phyloP scores from a whole-genome alignment of 2,113 vertebrate species.

The Halichoeres trimaculatus region DNA sequence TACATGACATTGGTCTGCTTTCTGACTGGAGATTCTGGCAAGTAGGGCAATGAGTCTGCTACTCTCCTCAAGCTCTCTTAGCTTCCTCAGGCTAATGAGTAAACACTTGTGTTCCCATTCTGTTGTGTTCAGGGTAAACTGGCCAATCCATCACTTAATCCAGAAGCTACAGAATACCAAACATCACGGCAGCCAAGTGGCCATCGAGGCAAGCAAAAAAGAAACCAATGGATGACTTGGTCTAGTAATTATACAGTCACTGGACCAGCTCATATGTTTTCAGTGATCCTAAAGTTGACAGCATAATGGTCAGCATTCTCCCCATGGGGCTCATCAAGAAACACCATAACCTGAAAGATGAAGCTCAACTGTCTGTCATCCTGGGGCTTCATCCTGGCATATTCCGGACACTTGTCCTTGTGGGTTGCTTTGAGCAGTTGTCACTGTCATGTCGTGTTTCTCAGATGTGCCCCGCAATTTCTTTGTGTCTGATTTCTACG shows the following conservation, averaged over 20 bases:
- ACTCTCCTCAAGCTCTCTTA: too few relatives aligned
- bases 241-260: not conserved
- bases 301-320: not conserved
- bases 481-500: not conserved
- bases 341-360: too few relatives aligned
- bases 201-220: not conserved
- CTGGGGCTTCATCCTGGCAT: too few relatives aligned
- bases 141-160: too few relatives aligned
- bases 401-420: too few relatives aligned
- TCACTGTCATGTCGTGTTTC: not conserved
- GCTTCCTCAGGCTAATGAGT: too few relatives aligned
- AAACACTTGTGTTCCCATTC: too few relatives aligned
- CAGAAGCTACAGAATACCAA: not conserved
- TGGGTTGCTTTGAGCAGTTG: not conserved
- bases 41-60: too few relatives aligned
- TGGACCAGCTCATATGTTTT: not conserved
- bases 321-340: not conserved
- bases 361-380: too few relatives aligned
- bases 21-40: too few relatives aligned
- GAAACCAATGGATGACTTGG: not conserved
- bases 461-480: not conserved
- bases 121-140: too few relatives aligned
- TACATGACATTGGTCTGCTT: too few relatives aligned
- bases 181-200: not conserved
- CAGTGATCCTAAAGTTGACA: not conserved